Conservation (phyloP, 1,140 invertebrate species). For the Asbolus verrucosus region DNA sequence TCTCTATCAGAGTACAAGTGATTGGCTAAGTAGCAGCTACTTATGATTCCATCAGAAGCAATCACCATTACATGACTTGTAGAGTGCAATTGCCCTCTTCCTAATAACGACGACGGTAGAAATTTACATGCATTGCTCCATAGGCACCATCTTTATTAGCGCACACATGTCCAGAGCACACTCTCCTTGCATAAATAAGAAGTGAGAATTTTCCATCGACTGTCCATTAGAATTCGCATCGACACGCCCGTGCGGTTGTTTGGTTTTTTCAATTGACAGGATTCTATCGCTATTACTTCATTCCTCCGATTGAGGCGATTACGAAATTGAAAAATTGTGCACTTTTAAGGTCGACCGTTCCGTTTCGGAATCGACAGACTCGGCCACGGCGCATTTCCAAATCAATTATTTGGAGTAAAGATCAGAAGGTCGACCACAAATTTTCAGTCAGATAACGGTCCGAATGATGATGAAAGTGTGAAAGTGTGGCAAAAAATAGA, state of each 20-base stretch:
- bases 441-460: no score
- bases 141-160: slow-evolving; percentile 23
- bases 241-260: background rate
- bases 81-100: slow-evolving; percentile 27
- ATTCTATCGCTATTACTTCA: background rate
- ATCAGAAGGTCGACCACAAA: no score
- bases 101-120: slow-evolving; percentile 28
- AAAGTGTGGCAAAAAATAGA: no score
- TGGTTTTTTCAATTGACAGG: background rate
- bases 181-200: background rate
- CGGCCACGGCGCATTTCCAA: no score
- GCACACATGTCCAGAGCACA: slow-evolving; percentile 16
- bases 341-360: slow-evolving; percentile 12
- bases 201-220: slow-evolving; percentile 17
- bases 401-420: slow-evolving; percentile 11
- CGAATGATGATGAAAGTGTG: no score
- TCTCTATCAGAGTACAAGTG: no score
- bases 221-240: no score
- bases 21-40: slow-evolving; percentile 28
- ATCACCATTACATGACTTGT: slow-evolving; percentile 31
- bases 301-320: background rate
- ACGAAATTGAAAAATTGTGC: background rate
- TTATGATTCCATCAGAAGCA: slow-evolving; percentile 21
- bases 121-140: slow-evolving; percentile 32
- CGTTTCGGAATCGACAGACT: no score